Evolutionary conservation across 1,140 invertebrate species (phyloP), one percentile per base, ranked within the genome.

Genomic region (Babylonia areolata): DNA sequence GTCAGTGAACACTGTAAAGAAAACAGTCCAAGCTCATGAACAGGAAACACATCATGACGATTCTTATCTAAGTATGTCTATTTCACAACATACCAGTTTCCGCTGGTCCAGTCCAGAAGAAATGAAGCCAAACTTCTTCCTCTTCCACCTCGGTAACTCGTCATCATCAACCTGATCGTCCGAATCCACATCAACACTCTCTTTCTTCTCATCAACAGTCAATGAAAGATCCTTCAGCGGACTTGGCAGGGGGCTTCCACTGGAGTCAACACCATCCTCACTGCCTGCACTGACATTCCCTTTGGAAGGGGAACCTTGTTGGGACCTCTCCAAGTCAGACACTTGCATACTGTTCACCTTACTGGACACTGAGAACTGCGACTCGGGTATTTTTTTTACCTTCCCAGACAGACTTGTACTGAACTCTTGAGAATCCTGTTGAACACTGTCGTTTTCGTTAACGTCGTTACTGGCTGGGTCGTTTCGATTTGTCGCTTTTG

Each of bases 51-150:
- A n/a, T n/a, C n/a, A n/a, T n/a, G n/a, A n/a, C n/a, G n/a, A n/a
- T n/a, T n/a, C n/a, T n/a, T n/a, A n/a, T n/a, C n/a, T n/a, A n/a
- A n/a, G n/a, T n/a, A n/a, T n/a, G n/a, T n/a, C n/a, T n/a, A n/a
- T n/a, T n/a, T n/a, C n/a, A n/a, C 46, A 51, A 82, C 82, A 40
- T 46, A 84, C 82, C 35, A 40, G 46, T 33, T 84, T 84, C 17
- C 79, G 51, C 23, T 35, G n/a, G 33, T 75, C 73, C 40, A 78
- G 35, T 37, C 84, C 73, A 35, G 84, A 85, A 28, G 84, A 51
- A 35, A 78, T 73, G 20, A 85, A 78, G 31, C 77, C 84, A 28
- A 58, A n/a, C 46, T 31, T 85, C 17, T 79, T 78, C 33, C 84
- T 17, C 51, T 58, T 78, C 73, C 73, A 85, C 31, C 64, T 73